Percentiles rank a stretch among this genome's conserved stretches.
phyloP scores from a whole-genome alignment of 2,888 invertebrate genomes.

The Pogonocherus hispidulus region DNA sequence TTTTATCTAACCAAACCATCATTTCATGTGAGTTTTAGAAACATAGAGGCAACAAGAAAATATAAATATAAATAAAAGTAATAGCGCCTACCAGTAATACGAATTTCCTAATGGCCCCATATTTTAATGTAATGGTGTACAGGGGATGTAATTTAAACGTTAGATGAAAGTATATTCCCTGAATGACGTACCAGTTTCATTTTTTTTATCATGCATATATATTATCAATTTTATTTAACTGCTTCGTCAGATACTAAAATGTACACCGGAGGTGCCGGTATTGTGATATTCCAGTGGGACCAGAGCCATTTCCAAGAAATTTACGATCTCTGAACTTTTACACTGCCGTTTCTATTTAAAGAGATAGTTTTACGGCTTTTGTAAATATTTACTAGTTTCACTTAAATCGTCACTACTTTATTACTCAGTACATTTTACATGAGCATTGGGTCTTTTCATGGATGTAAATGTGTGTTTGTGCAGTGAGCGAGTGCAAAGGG shows the following conservation, averaged over 20 bases:
- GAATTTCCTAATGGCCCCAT: background rate
- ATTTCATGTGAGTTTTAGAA: too few relatives aligned
- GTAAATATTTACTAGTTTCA: conserved; percentile 44
- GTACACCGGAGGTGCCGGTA: conserved; percentile 16
- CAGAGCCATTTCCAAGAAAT: conserved; percentile 22
- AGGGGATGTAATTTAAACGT: background rate
- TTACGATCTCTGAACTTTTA: conserved; percentile 43
- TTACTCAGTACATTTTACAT: conserved; percentile 1
- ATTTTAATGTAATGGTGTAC: background rate
- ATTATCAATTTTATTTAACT: conserved; percentile 20
- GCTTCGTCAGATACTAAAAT: conserved; percentile 29
- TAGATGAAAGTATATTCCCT: background rate
- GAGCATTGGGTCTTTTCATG: background rate
- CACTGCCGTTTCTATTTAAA: conserved; percentile 41
- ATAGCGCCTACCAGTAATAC: background rate
- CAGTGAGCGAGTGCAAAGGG: background rate
- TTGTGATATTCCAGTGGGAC: conserved; percentile 25
- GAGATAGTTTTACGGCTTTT: conserved; percentile 44
- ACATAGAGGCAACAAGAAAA: background rate
- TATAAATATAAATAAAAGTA: too few relatives aligned
- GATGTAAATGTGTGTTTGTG: background rate
- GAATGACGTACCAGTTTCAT: background rate
- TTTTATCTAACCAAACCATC: too few relatives aligned
- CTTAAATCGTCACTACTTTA: conserved; percentile 32
- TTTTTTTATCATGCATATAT: conserved; percentile 11